Percentiles rank a stretch among this genome's conserved stretches.
Evolutionary conservation across 2,797 vertebrate genomes (phyloP).

Genomic region (Betta splendens): DNA sequence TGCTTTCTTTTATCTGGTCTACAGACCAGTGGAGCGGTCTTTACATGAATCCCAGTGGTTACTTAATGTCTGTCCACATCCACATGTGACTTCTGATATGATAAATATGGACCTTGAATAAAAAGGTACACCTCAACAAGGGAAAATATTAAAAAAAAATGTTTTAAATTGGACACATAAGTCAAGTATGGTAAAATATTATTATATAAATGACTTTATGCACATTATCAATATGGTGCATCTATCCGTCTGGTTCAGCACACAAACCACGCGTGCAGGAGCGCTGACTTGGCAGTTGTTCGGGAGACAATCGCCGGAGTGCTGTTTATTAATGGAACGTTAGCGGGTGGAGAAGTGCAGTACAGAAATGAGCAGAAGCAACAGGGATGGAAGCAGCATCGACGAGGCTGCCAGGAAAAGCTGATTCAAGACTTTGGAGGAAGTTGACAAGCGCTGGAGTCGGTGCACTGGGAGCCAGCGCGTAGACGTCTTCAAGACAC

Average conservation of each 20-base stretch:
- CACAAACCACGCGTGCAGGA: no score
- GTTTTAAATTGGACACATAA: no score
- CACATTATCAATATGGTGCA: no score
- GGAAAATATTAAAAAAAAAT: no score
- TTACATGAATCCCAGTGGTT: constrained; percentile 2
- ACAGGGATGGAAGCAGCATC: background rate
- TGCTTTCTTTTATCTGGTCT: background rate
- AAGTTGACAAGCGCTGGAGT: constrained; percentile 2
- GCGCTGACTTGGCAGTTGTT: no score
- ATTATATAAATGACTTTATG: no score
- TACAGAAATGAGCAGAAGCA: background rate
- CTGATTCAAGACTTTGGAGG: background rate
- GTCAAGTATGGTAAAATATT: no score
- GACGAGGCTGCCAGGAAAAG: background rate
- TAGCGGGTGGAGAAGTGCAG: background rate
- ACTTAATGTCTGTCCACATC: constrained; percentile 1
- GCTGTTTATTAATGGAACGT: background rate
- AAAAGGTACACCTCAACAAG: no score
- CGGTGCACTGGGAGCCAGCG: background rate
- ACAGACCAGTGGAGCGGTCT: background rate
- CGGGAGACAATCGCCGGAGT: no score
- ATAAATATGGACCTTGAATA: constrained; percentile 10
- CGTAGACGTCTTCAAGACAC: background rate
- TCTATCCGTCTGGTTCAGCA: no score
- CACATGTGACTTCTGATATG: constrained; percentile 6